These are phyloP conservation scores for Syngnathus typhle DNA, from an alignment of 2,113 vertebrate genomes.

Conservation along the genomic window DNA sequence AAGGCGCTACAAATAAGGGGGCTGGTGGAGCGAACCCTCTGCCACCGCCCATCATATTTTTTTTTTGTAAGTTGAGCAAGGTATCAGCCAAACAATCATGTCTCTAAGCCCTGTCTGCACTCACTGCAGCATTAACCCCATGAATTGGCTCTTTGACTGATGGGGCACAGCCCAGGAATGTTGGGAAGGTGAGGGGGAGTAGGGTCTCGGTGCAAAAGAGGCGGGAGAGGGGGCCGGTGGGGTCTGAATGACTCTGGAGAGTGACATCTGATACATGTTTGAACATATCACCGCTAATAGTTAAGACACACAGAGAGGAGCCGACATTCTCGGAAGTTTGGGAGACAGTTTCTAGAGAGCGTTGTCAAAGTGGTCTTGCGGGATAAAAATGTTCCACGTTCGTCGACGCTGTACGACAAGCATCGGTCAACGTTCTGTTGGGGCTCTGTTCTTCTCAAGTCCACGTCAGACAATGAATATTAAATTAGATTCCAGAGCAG, in stretches of 20 bases:
- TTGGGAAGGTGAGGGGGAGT: constrained; percentile 59
- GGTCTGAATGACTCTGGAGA: constrained; percentile 46
- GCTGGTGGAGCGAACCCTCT: constrained; percentile 44
- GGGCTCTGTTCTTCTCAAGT: neutral
- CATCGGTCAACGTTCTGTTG: constrained; percentile 29
- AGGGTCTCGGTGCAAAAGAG: constrained; percentile 47
- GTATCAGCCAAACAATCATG: constrained; percentile 80
- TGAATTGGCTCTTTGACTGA: constrained; percentile 72
- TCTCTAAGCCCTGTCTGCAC: constrained; percentile 70
- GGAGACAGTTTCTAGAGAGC: constrained; percentile 30
- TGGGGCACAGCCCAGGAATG: constrained; percentile 67
- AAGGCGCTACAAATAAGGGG: constrained; percentile 3
- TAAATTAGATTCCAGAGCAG: neutral
- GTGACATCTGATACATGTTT: constrained; percentile 66
- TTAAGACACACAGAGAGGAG: constrained; percentile 42
- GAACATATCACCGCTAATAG: constrained; percentile 60
- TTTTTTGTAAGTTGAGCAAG: constrained; percentile 79
- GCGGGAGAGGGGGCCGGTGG: constrained; percentile 32
- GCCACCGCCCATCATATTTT: constrained; percentile 70
- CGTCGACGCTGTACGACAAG: constrained; percentile 21
- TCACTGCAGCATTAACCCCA: constrained; percentile 63
- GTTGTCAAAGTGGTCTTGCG: constrained; percentile 20
- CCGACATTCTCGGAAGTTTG: constrained; percentile 45
- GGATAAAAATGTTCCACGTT: constrained; percentile 22
- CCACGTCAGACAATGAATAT: constrained; percentile 11